Conservation (phyloP, 2,888 invertebrate genomes). For the Odontocolon sp. region DNA sequence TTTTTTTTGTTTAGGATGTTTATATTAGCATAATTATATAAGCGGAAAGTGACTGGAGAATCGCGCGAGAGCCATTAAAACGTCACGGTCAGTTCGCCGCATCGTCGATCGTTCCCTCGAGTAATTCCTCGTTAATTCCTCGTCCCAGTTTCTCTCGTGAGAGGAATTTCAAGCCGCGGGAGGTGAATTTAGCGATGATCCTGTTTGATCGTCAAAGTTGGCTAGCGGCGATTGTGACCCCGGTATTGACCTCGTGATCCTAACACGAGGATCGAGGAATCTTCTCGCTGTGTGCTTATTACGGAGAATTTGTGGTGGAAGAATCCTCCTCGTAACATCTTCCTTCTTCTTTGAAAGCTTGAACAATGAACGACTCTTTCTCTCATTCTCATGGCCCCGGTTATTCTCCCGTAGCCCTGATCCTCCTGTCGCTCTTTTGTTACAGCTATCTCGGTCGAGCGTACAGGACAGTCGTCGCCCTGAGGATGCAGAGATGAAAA, state of each 20-base stretch:
- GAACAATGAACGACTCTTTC: constrained; percentile 57
- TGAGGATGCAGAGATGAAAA: constrained; percentile 25
- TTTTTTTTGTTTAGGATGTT: neutral
- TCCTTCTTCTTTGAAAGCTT: neutral
- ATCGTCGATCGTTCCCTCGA: constrained; percentile 5
- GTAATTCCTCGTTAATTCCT: constrained; percentile 15
- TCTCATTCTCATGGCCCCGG: constrained; percentile 57
- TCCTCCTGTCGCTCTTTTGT: neutral
- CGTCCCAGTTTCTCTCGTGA: constrained; percentile 30
- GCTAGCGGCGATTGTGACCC: neutral
- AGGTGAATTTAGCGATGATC: constrained; percentile 11
- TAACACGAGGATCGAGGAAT: too few relatives aligned
- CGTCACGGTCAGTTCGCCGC: constrained; percentile 19
- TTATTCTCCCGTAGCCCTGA: neutral
- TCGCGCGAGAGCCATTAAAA: constrained; percentile 28
- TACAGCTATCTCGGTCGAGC: neutral
- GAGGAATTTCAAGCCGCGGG: constrained; percentile 28
- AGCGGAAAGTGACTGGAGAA: neutral
- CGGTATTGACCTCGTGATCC: constrained; percentile 68
- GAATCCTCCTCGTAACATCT: too few relatives aligned
- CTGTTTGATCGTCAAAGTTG: neutral
- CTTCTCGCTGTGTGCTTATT: too few relatives aligned
- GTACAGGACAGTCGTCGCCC: too few relatives aligned
- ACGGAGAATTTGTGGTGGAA: too few relatives aligned
- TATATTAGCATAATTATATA: constrained; percentile 24